These are phyloP conservation scores for Hydraecia micacea DNA, from an alignment of 2,888 invertebrate species.

Conservation along the genomic window DNA sequence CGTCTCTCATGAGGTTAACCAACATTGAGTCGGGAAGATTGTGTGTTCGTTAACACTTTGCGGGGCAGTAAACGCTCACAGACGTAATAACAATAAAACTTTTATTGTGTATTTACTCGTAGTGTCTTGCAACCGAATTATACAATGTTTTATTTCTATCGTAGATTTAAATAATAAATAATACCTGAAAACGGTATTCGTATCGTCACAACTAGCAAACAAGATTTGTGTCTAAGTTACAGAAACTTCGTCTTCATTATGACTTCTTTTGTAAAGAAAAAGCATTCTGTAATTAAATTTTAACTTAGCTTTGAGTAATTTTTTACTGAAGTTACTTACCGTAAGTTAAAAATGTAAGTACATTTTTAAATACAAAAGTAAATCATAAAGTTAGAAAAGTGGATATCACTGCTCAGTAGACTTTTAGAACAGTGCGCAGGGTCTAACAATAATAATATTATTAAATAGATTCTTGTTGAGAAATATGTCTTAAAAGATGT, in stretches of 20 bases:
- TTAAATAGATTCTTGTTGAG: not conserved
- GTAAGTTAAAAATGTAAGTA: not conserved
- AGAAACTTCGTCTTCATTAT: slow-evolving; percentile 4
- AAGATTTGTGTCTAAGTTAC: not conserved
- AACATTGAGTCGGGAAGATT: not conserved
- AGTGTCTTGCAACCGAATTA: not conserved
- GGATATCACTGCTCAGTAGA: not conserved
- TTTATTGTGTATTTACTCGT: not conserved
- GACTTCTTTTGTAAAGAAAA: slow-evolving; percentile 1
- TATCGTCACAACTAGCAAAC: not conserved
- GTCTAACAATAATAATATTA: not conserved
- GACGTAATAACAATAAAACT: not conserved
- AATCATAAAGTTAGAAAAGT: not conserved
- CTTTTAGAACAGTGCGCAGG: not conserved
- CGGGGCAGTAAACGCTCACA: not conserved
- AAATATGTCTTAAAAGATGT: slow-evolving; percentile 3
- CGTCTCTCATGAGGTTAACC: not conserved
- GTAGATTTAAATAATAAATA: no score
- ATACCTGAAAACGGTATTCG: not conserved
- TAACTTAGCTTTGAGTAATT: not conserved
- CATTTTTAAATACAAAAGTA: not conserved
- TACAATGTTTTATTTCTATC: not conserved
- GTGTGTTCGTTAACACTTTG: not conserved
- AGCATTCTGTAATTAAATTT: slow-evolving; percentile 3
- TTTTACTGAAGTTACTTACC: not conserved